Base-by-base conservation (phyloP, 2,888 invertebrate species). In the Himalopsyche japonica region DNA sequence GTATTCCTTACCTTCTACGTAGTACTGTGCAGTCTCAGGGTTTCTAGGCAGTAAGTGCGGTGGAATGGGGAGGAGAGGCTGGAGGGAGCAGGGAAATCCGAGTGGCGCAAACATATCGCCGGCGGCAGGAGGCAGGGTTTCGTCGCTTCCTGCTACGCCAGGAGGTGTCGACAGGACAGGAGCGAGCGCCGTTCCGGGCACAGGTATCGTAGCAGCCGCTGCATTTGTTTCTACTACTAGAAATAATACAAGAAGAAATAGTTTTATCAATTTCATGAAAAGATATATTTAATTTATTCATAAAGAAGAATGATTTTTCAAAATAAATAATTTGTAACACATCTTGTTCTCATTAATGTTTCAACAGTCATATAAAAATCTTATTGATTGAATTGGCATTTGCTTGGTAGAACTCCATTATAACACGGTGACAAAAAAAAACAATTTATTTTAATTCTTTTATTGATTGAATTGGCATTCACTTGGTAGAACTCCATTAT, bases 191-290 rank as follows among this genome's bases (percentile, higher is more conserved):
- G 91, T 89, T 47, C 81, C 89, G 88, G 88, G 88, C 89, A 88
- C 89, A 88, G 86, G 89, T 88, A 86, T 89, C 89, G 43, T 57
- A 24, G 57, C 24, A 15, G 57, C 89, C 88, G 89, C 88, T 89
- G 88, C 88, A 20, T 30, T 76, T 76, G 57, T 57, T 57, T 57
- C 57, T 57, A 57, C 24, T 24, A 57, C 57, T 57, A 24, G 15
- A 57, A 57, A 57, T 24, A 57, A 20, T 57, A 57, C 57, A 57
- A 1, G 24, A 57, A 20, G 6, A 1, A 15, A 12, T 43, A 43
- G 12, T 15, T 6, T 2, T 15, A 15, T 43, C 15, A 12, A 15
- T 43, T 43, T 2, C 12, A 43, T n/a, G n/a, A 43, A 3, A 7
- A 3, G 15, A 0, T 43, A 43, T 15, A 12, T 15, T 43, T 43